Evolutionary conservation across 2,113 vertebrate species (phyloP).

Genomic region (Tretioscincus oriximinensis): DNA sequence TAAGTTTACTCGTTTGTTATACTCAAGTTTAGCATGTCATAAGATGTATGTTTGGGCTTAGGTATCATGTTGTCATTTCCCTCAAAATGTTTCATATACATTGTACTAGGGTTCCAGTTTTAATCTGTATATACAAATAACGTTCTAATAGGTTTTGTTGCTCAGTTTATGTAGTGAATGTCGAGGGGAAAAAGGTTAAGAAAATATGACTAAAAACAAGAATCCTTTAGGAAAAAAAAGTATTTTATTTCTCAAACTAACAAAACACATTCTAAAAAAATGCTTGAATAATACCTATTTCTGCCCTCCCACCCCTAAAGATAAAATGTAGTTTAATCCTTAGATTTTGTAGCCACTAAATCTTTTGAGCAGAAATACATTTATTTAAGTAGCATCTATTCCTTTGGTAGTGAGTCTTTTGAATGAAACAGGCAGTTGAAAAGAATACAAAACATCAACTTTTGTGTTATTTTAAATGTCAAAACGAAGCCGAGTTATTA

Average conservation of each 20-base stretch:
- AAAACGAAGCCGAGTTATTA: too few relatives aligned
- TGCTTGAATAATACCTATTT: neutral
- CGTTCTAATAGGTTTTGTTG: neutral
- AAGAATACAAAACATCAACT: too few relatives aligned
- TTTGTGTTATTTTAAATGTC: too few relatives aligned
- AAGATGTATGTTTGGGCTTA: neutral
- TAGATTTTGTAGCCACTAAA: neutral
- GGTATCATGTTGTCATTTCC: neutral
- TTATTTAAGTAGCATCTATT: too few relatives aligned
- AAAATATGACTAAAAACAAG: neutral
- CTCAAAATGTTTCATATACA: neutral
- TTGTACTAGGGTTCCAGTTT: neutral
- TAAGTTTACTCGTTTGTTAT: neutral
- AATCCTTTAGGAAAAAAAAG: neutral
- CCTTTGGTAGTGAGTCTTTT: too few relatives aligned
- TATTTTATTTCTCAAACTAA: constrained; percentile 54
- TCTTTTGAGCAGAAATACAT: neutral
- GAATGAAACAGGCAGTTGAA: too few relatives aligned
- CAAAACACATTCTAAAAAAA: neutral
- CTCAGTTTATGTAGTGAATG: neutral
- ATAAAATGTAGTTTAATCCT: neutral
- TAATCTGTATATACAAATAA: neutral
- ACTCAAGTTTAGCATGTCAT: neutral
- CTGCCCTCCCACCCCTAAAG: neutral
- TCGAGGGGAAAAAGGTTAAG: neutral